Percentiles rank a stretch among this genome's conserved stretches.
Conservation (phyloP, 2,797 vertebrate genomes). For the Diceros bicornis region DNA sequence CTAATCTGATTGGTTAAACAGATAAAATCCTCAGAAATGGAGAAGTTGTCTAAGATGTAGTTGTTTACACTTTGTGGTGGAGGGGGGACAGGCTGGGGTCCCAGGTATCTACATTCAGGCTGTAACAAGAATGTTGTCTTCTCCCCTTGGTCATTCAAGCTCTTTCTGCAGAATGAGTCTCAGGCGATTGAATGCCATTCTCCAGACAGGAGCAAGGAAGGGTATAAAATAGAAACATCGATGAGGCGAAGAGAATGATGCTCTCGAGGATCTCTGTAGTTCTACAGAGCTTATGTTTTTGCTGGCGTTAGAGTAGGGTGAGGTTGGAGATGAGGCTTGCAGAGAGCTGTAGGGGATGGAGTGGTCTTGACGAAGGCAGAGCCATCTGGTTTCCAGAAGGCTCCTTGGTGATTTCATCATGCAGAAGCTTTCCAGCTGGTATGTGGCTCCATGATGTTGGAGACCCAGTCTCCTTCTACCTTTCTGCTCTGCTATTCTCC, state of each 20-base stretch:
- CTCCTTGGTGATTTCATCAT: background rate
- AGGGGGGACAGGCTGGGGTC: background rate
- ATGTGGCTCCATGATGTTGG: background rate
- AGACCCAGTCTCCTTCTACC: background rate
- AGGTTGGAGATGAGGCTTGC: background rate
- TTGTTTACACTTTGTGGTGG: background rate
- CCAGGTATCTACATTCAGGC: background rate
- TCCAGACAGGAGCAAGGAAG: background rate
- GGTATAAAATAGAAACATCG: background rate
- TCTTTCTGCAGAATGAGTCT: background rate
- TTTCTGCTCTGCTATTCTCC: background rate
- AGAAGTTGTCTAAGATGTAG: background rate
- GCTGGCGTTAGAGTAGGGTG: background rate
- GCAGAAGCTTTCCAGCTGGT: background rate
- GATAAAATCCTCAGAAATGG: background rate
- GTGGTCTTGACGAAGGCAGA: background rate
- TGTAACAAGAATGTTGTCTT: background rate
- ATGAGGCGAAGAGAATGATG: too few relatives aligned
- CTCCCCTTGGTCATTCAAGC: background rate
- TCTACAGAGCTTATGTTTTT: fast-evolving
- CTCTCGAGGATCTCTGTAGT: background rate
- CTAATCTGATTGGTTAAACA: background rate
- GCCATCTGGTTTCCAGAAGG: background rate
- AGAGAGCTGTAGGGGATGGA: fast-evolving
- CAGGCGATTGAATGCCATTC: background rate